These are phyloP conservation scores for Antennarius maculatus DNA, from an alignment of 2,797 vertebrate genomes.

Conservation along the genomic window DNA sequence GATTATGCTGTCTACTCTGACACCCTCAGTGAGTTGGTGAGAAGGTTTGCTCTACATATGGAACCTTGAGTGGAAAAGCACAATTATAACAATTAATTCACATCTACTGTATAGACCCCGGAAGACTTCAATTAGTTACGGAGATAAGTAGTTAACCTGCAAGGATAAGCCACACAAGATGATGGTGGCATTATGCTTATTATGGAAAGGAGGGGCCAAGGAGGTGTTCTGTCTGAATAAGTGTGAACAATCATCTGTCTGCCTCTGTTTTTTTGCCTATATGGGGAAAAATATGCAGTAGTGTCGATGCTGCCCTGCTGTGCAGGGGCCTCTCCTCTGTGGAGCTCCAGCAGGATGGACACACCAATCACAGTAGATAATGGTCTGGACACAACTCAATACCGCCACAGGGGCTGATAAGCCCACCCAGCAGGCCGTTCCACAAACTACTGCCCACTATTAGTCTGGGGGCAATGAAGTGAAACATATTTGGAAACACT, in stretches of 20 bases:
- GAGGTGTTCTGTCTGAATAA: slow-evolving; percentile 46
- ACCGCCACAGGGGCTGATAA: slow-evolving; percentile 71
- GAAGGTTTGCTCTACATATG: slow-evolving; percentile 67
- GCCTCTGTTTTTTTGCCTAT: slow-evolving; percentile 48
- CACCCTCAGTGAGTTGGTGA: slow-evolving; percentile 63
- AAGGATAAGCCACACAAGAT: slow-evolving; percentile 37
- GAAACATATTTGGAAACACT: slow-evolving; percentile 67
- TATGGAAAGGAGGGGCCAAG: slow-evolving; percentile 27
- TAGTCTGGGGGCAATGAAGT: slow-evolving; percentile 63
- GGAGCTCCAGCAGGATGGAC: slow-evolving; percentile 65
- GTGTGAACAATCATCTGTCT: slow-evolving; percentile 57
- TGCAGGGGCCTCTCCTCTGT: slow-evolving; percentile 63
- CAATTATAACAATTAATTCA: slow-evolving; percentile 60
- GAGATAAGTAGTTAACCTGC: slow-evolving; percentile 48
- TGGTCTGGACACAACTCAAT: slow-evolving; percentile 75
- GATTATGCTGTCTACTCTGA: slow-evolving; percentile 69
- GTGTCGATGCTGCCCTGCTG: slow-evolving; percentile 64
- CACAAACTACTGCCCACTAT: slow-evolving; percentile 56
- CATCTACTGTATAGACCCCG: slow-evolving; percentile 25
- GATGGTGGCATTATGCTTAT: slow-evolving; percentile 39
- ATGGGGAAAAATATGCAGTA: slow-evolving; percentile 59
- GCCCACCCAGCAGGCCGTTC: slow-evolving; percentile 73
- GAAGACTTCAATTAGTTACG: slow-evolving; percentile 32
- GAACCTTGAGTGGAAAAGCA: slow-evolving; percentile 63
- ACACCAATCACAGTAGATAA: slow-evolving; percentile 76